phyloP scores from a whole-genome alignment of 2,797 vertebrate genomes.

The Gymnocypris eckloni region DNA sequence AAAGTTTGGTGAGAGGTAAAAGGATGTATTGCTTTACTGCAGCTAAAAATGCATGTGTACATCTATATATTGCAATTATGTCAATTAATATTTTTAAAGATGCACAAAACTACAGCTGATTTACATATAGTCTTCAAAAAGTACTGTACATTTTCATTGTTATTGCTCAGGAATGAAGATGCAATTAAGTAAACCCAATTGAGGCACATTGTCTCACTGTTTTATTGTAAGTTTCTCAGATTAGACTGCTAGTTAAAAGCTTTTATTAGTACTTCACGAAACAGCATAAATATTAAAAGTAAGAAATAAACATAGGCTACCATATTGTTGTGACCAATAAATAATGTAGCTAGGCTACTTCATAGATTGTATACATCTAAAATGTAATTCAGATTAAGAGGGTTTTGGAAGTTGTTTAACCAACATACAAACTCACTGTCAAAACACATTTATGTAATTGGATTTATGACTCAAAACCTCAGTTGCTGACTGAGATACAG shows the following conservation, averaged over 20 bases:
- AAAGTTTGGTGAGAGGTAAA: neutral
- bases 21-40: neutral
- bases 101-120: neutral
- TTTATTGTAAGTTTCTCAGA: neutral
- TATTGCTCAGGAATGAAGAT: neutral
- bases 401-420: neutral
- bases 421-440: neutral
- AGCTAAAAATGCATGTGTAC: neutral
- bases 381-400: neutral
- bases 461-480: neutral
- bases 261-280: neutral
- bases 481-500: neutral
- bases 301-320: neutral
- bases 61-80: neutral
- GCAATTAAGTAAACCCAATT: neutral
- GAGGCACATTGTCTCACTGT: neutral
- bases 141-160: neutral
- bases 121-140: neutral
- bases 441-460: neutral
- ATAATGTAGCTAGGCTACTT: neutral
- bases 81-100: neutral
- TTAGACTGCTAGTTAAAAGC: neutral
- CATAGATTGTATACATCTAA: neutral
- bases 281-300: neutral
- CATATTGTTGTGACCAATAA: neutral